These are phyloP conservation scores for Struthio camelus DNA, from an alignment of 2,113 vertebrate species.

Conservation along the genomic window DNA sequence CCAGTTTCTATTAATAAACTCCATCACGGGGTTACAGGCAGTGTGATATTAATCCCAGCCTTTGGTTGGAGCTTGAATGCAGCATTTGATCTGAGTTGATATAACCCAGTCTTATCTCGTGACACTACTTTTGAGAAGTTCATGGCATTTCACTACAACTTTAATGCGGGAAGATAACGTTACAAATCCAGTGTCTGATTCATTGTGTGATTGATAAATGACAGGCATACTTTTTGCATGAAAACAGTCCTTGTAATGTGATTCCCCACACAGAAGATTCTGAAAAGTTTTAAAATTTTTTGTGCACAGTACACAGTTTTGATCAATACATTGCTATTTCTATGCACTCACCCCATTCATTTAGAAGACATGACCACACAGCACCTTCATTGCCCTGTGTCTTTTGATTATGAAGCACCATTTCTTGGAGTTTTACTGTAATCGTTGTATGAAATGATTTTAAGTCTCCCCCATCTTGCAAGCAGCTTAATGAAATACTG, in stretches of 20 bases:
- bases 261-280: neutral
- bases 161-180: conserved; percentile 4
- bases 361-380: neutral
- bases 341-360: conserved; percentile 8
- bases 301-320: neutral
- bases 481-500: neutral
- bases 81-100: neutral
- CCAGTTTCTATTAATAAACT: neutral
- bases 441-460: neutral
- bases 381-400: neutral
- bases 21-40: neutral
- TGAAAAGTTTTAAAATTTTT: neutral
- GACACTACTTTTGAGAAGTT: neutral
- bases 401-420: neutral
- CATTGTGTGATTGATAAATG: conserved; percentile 59
- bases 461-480: neutral
- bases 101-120: conserved; percentile 15
- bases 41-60: neutral
- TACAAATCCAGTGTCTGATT: conserved; percentile 37
- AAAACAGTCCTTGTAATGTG: conserved; percentile 26
- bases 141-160: neutral
- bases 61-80: neutral
- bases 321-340: neutral
- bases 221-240: conserved; percentile 33
- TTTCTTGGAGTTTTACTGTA: neutral